Percentiles rank a stretch among this genome's conserved stretches.
Conservation (phyloP, 1,140 invertebrate genomes). For the Saccostrea echinata region DNA sequence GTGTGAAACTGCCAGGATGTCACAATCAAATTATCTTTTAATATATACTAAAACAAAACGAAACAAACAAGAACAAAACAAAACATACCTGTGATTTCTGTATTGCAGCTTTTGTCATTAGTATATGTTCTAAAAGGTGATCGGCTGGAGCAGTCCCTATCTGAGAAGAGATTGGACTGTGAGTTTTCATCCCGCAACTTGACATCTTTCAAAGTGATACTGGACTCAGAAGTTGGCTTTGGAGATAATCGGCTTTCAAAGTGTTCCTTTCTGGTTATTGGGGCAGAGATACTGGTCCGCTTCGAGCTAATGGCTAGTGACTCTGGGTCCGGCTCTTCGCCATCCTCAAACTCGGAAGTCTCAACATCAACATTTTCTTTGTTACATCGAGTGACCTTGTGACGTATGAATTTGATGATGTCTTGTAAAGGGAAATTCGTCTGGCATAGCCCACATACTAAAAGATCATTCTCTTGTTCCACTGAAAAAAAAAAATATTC, state of each 20-base stretch:
- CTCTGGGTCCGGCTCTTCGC: conserved; percentile 62
- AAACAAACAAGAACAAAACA: neutral
- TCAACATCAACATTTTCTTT: conserved; percentile 72
- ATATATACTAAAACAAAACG: no score
- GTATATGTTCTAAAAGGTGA: conserved; percentile 50
- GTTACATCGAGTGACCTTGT: conserved; percentile 75
- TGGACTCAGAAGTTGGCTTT: conserved; percentile 52
- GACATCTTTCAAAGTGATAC: conserved; percentile 45
- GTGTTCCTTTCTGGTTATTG: conserved; percentile 67
- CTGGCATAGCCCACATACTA: conserved; percentile 77
- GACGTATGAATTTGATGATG: conserved; percentile 76
- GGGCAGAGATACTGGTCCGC: conserved; percentile 70
- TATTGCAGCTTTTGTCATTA: conserved; percentile 75
- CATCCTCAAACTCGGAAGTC: conserved; percentile 62
- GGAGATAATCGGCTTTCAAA: conserved; percentile 65
- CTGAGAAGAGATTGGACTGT: conserved; percentile 40
- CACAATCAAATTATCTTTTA: no score
- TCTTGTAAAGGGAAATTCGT: conserved; percentile 75
- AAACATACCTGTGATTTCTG: conserved; percentile 72
- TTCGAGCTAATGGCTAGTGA: conserved; percentile 62
- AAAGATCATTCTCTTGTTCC: conserved; percentile 77
- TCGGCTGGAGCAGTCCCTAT: conserved; percentile 40
- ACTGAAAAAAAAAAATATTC: conserved; percentile 67
- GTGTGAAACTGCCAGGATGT: no score
- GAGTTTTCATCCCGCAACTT: conserved; percentile 61